Evolutionary conservation across 2,113 vertebrate genomes (phyloP), one percentile per base, ranked within the genome.

Genomic region (Chaetura pelagica): DNA sequence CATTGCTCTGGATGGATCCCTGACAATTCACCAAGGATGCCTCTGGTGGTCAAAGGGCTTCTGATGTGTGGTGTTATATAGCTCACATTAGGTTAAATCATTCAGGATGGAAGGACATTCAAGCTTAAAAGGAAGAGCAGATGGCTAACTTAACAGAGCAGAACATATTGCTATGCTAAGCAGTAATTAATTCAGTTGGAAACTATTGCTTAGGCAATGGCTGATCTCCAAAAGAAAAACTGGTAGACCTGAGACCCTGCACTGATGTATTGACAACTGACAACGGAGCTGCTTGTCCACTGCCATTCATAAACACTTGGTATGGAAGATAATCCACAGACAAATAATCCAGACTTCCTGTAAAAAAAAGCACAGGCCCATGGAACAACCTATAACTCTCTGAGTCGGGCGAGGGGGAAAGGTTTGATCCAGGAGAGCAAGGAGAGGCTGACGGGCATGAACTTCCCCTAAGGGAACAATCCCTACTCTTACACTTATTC

Each of bases 121-220:
- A 66, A 87, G 57, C 63, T 80, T 74, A 48, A 90, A 71, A 80
- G 48, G 46, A 66, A 61, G 87, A 93, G 68, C 83, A 93, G 83
- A 93, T 95, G 90, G 94, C 52, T 66, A 69, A 38, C 40, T 73
- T 75, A 93, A 61, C 62, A 51, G 87, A 93, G 73, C 90, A 90
- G 83, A 93, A 90, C 78, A 46, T 27, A 83, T 13, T 81, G 46
- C 79, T 72, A n/a, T 38, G 27, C 84, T 88, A 71, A 91, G 54
- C 88, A 88, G 35, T 95, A 81, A 91, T 68, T 93, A 91, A 80
- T 85, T 80, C 87, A 52, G 6, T 26, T 81, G 74, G 74, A 91
- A 95, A 72, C 30, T 72, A 24, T 42, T 57, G 42, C 79, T 91
- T 34, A 61, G 79, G 63, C 74, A 58, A 42, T 62, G 84, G 84